phyloP scores from a whole-genome alignment of 1,140 invertebrate genomes.

The Brachionus sp. region DNA sequence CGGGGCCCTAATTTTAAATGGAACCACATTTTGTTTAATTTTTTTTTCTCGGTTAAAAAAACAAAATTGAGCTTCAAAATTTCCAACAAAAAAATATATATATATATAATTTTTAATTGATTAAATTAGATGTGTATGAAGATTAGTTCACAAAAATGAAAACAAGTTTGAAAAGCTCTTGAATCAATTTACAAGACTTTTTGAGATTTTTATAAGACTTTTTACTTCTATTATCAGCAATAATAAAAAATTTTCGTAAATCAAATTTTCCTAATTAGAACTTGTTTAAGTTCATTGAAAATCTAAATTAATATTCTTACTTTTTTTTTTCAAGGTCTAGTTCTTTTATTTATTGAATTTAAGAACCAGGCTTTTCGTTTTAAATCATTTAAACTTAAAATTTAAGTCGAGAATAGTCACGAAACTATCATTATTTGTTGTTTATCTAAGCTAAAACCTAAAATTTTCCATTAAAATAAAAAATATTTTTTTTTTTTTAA shows the following conservation, averaged over 20 bases:
- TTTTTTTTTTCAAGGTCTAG: conserved; percentile 31
- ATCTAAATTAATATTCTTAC: background rate
- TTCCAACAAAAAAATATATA: background rate
- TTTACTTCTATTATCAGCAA: background rate
- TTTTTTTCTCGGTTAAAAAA: conserved; percentile 8
- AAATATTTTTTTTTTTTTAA: background rate
- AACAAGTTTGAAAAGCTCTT: conserved; percentile 8
- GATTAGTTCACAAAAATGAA: background rate
- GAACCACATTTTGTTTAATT: conserved; percentile 14
- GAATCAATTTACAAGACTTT: background rate
- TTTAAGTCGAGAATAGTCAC: background rate
- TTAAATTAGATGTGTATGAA: background rate
- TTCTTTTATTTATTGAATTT: background rate
- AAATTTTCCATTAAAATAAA: background rate
- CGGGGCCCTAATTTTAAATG: background rate
- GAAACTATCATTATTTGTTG: background rate
- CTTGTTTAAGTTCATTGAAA: conserved; percentile 1
- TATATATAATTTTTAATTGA: background rate
- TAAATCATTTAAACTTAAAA: background rate
- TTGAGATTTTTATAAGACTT: background rate
- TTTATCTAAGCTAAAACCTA: background rate
- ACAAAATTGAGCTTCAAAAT: background rate
- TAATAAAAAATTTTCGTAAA: background rate
- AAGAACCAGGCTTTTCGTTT: background rate
- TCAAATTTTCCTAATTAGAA: background rate